phyloP scores from a whole-genome alignment of 35 echinoderm and acorn worm genomes.

The Anneissia japonica region DNA sequence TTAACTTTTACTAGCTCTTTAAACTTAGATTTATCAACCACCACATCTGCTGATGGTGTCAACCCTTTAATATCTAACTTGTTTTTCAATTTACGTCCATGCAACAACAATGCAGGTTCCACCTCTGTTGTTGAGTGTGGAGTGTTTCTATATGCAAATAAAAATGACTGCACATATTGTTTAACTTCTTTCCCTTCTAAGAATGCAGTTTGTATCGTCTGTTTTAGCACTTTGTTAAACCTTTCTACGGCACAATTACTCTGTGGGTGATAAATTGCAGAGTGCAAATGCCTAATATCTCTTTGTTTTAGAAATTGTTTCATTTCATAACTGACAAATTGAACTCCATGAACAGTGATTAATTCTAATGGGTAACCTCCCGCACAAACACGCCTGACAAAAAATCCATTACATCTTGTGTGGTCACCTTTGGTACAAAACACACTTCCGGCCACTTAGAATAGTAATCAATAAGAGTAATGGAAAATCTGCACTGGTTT shows the following conservation, averaged over 20 bases:
- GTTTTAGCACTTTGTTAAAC: slow-evolving; percentile 38
- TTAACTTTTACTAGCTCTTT: not conserved
- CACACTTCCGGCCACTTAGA: slow-evolving; percentile 59
- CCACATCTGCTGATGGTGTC: not conserved
- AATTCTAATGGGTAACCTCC: slow-evolving; percentile 30
- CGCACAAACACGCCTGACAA: slow-evolving; percentile 36
- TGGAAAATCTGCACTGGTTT: slow-evolving; percentile 37
- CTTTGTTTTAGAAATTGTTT: slow-evolving; percentile 18
- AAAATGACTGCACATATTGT: too few relatives aligned
- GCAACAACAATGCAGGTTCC: not conserved
- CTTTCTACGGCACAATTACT: slow-evolving; percentile 58
- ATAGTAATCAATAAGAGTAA: slow-evolving; percentile 51
- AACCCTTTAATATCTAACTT: not conserved
- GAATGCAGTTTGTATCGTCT: slow-evolving; percentile 17
- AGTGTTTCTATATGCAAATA: not conserved
- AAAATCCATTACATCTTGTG: slow-evolving; percentile 22
- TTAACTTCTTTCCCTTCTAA: slow-evolving; percentile 7
- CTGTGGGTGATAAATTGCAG: slow-evolving; percentile 45
- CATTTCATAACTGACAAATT: slow-evolving; percentile 56
- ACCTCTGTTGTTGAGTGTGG: not conserved
- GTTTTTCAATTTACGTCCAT: not conserved
- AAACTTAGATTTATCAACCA: not conserved
- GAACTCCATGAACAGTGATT: slow-evolving; percentile 48
- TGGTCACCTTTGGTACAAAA: slow-evolving; percentile 18
- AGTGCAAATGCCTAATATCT: slow-evolving; percentile 36